Conservation (phyloP, 2,888 invertebrate genomes). For the Galeopsomyia nigrocyanea region DNA sequence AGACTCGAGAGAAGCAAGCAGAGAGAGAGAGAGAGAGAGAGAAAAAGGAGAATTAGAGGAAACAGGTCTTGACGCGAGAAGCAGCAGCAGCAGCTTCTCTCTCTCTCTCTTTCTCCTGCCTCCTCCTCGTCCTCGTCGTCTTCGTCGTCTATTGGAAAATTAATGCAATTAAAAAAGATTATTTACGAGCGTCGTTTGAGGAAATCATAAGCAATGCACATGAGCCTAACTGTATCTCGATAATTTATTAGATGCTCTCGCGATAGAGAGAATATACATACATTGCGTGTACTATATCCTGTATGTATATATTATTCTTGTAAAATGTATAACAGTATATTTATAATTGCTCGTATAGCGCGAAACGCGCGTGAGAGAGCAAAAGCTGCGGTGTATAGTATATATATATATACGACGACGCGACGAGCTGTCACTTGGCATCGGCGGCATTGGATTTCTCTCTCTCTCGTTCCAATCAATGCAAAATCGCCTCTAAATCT, state of each 20-base stretch:
- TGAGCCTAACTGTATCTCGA: constrained; percentile 1
- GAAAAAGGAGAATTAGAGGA: not conserved
- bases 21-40: not conserved
- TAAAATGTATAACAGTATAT: too few species aligned
- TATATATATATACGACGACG: too few species aligned
- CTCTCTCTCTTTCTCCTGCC: not conserved
- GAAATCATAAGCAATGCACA: constrained; percentile 9
- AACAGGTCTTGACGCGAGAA: not conserved
- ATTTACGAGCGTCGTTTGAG: not conserved
- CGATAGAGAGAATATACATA: too few species aligned
- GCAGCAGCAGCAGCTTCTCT: not conserved
- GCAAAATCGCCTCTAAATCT: too few species aligned
- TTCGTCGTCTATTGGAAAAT: constrained; percentile 14
- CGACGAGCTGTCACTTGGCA: too few species aligned
- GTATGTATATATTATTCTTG: too few species aligned
- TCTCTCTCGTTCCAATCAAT: too few species aligned
- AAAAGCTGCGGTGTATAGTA: too few species aligned
- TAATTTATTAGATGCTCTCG: not conserved
- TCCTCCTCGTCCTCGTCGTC: not conserved
- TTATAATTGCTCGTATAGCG: too few species aligned
- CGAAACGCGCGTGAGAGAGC: too few species aligned
- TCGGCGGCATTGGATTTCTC: too few species aligned
- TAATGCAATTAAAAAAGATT: constrained; percentile 30
- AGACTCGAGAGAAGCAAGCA: constrained; percentile 4
- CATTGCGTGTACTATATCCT: too few species aligned